A percentile compares a stretch with the other conserved stretches of the same genome.
These are phyloP conservation scores for Sturnira hondurensis DNA, from an alignment of 2,113 vertebrate species.

Conservation along the genomic window DNA sequence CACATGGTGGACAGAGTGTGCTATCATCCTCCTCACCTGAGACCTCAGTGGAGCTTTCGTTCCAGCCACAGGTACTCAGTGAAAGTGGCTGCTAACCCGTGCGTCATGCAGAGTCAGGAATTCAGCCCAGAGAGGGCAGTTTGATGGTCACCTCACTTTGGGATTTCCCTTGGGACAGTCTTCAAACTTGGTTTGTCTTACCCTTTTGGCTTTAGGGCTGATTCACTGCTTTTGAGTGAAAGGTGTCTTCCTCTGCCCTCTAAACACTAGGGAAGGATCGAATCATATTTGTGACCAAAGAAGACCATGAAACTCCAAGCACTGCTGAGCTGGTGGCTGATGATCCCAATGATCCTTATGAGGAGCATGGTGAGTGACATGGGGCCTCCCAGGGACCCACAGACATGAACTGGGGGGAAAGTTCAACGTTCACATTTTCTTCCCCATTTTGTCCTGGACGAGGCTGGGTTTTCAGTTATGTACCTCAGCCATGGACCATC, in stretches of 20 bases:
- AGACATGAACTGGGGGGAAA: neutral
- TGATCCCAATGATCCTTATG: slow-evolving; percentile 95
- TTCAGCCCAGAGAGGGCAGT: neutral
- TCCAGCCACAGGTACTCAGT: neutral
- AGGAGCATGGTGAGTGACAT: slow-evolving; percentile 86
- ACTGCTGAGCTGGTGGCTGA: slow-evolving; percentile 95
- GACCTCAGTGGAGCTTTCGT: neutral
- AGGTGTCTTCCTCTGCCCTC: slow-evolving; percentile 37
- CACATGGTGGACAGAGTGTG: accelerated
- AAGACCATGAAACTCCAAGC: slow-evolving; percentile 95
- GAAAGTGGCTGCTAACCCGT: neutral
- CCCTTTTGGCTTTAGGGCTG: neutral
- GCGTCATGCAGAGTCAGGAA: neutral
- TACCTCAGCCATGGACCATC: neutral
- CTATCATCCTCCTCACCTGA: neutral
- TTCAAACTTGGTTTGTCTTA: neutral
- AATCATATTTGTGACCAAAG: slow-evolving; percentile 89
- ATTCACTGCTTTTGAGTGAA: neutral
- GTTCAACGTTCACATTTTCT: neutral
- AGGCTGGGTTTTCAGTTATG: neutral
- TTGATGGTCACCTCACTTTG: neutral
- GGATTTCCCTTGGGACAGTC: neutral
- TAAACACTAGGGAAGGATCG: slow-evolving; percentile 83
- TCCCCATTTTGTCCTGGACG: too few species aligned
- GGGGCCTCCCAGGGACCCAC: neutral